Base-by-base conservation (phyloP, 2,888 invertebrate species). In the Nemoura dubitans region DNA sequence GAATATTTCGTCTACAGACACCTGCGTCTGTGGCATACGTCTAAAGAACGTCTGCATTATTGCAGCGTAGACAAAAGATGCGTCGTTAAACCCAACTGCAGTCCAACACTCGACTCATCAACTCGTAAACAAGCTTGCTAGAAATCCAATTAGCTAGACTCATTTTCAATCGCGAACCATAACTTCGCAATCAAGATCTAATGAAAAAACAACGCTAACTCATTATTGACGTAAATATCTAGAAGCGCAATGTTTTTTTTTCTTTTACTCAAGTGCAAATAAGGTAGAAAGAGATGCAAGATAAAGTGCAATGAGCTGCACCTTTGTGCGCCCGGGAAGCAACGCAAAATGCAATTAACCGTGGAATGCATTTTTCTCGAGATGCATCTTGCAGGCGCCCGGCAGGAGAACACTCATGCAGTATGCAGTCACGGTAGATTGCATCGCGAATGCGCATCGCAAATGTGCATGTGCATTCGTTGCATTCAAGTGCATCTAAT, bases 391-490 rank as follows among this genome's bases (percentile, higher is more conserved):
- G 59, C 21, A 59, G 59, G 59, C 59, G 36, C 5, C 36, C 5
- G 14, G 59, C 59, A 59, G 2, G n/a, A n/a, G n/a, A n/a, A n/a
- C n/a, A n/a, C n/a, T n/a, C n/a, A 59, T 59, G 59, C 59, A 59
- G 36, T 14, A 59, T 59, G 59, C 59, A 59, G 59, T 59, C 59
- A 59, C 59, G 59, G 59, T 59, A 59, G 59, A 59, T 59, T 59
- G 59, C 59, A 59, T 59, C 21, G 59, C 21, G 59, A 3, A 36
- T 36, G 59, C 21, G 59, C 59, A 36, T 36, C 59, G 59, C 36
- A 59, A 1, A 59, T 21, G 59, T 59, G 59, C 59, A 59, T 21
- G 3, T 59, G 59, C 59, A 59, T 59, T 36, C 59, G 21, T 59
- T 59, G 59, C 59, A 59, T 59, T 59, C 16, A 21, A 59, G 59